Evolutionary conservation across 2,113 vertebrate species (phyloP), one percentile per base, ranked within the genome.

Genomic region (Xyrauchen texanus): DNA sequence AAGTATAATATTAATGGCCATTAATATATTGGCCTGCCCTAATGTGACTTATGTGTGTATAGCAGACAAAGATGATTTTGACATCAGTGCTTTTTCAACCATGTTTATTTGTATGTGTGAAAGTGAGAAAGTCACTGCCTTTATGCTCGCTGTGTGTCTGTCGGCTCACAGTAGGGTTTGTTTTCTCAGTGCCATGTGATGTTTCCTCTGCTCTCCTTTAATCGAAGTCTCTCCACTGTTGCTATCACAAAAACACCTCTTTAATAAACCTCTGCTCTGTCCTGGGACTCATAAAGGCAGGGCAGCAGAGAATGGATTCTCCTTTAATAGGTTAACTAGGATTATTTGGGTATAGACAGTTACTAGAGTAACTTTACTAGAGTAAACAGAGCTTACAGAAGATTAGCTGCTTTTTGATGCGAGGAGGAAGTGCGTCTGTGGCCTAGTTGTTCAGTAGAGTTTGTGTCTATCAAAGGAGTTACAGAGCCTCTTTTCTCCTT

Each of bases 391-490:
- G 67, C 79, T 88, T 83, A 74, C 72, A 82, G 79, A 68, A 70
- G 65, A 89, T 90, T 88, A 89, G 83, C 88, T 65, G 60, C 57
- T 70, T 51, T 76, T 83, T 76, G 72, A 61, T 80, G 72, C 74
- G 34, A 62, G 21, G 8, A 12, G 64, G 68, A 34, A 44, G 64
- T 80, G 85, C 77, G 53, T 45, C 6, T 80, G 80, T 89, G 89
- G 87, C 89, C 88, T 87, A 87, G 82, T 90, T 91, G 83, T 86
- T 89, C 78, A 80, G 76, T 87, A 87, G 85, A 76, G 86, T 85
- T 84, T 85, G 81, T 85, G 67, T 77, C 82, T 87, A 80, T 88
- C 86, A 85, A 81, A 86, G 73, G 81, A 85, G 79, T 61, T 49
- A 67, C 79, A 84, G 21, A 84, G 21, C 79, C 68, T 78, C n/a